phyloP scores from a whole-genome alignment of 2,113 vertebrate species.

The Phrynosoma blainvillii region DNA sequence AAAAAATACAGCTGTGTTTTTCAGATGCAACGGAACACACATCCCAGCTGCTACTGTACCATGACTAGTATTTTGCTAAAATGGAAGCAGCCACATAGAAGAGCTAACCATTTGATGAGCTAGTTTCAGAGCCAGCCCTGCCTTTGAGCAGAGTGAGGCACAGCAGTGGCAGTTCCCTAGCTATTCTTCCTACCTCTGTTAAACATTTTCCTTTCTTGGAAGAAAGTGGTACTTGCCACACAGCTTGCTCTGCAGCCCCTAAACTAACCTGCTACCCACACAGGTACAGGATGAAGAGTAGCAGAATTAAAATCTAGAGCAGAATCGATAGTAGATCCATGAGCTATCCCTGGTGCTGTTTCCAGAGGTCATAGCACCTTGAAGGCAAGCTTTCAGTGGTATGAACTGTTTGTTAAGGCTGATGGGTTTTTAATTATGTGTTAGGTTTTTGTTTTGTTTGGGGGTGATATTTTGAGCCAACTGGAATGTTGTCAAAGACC shows the following conservation, averaged over 20 bases:
- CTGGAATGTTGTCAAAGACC: background rate
- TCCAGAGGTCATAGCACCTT: background rate
- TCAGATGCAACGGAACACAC: background rate
- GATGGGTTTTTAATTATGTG: constrained; percentile 1
- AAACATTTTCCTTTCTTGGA: background rate
- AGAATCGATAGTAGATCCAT: background rate
- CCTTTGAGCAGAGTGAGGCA: background rate
- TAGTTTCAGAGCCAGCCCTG: background rate
- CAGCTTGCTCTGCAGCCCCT: background rate
- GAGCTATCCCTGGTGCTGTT: background rate
- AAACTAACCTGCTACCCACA: too few species aligned
- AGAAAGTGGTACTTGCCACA: background rate
- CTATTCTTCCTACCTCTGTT: too few species aligned
- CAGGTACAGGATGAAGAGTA: background rate
- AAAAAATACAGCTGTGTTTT: constrained; percentile 34
- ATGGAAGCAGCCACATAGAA: background rate
- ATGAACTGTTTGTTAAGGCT: background rate
- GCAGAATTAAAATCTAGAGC: background rate
- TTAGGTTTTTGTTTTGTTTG: background rate
- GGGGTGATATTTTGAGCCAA: background rate
- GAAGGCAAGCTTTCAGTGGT: background rate
- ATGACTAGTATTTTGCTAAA: background rate
- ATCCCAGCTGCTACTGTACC: background rate
- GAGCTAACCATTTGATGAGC: background rate
- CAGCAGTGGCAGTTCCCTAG: background rate